Percentiles rank a stretch among this genome's conserved stretches.
Conservation (phyloP, 2,888 invertebrate species). For the Agonopterix alstromeriana region DNA sequence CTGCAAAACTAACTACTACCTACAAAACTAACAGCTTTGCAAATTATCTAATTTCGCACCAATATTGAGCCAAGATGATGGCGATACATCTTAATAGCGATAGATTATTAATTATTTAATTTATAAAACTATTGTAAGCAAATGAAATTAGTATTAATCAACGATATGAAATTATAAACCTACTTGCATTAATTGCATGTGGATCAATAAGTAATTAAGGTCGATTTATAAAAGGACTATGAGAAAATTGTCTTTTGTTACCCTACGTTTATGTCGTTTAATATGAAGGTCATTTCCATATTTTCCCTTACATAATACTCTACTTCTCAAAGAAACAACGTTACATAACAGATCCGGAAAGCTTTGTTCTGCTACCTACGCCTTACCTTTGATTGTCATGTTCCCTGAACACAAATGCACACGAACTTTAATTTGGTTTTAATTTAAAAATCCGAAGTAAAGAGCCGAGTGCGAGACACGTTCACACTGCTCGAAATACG, state of each 20-base stretch:
- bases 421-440: constrained; percentile 12
- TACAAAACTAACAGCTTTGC: too few relatives aligned
- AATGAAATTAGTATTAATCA: neutral
- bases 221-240: constrained; percentile 1
- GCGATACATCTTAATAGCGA: neutral
- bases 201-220: constrained; percentile 2
- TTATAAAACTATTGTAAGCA: neutral
- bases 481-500: constrained; percentile 38
- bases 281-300: constrained; percentile 30
- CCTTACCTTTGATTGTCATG: constrained; percentile 64
- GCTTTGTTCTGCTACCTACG: neutral
- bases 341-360: constrained; percentile 11
- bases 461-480: constrained; percentile 29
- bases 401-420: constrained; percentile 18
- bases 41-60: neutral
- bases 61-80: neutral
- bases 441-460: constrained; percentile 15
- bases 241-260: constrained; percentile 4
- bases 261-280: constrained; percentile 6
- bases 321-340: constrained; percentile 6
- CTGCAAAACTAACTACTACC: too few relatives aligned
- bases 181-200: neutral
- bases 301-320: constrained; percentile 31
- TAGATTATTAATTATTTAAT: neutral
- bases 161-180: neutral